phyloP scores from a whole-genome alignment of 1,140 invertebrate genomes.

The Pseudomyrmex sp. region DNA sequence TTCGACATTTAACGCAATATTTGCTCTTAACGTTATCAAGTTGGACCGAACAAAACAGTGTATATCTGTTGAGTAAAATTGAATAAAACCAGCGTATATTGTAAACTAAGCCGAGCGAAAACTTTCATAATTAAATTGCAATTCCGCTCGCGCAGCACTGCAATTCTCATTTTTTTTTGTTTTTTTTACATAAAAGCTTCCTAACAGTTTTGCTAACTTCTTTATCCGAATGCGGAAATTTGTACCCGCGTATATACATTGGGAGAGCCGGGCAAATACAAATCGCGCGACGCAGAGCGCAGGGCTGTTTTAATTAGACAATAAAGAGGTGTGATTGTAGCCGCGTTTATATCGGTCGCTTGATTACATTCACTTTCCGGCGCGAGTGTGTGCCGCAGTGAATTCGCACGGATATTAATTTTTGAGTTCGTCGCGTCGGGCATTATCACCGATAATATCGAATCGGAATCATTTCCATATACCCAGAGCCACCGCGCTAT shows the following conservation, averaged over 20 bases:
- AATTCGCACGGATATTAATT: constrained; percentile 73
- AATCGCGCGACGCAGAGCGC: constrained; percentile 44
- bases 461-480: constrained; percentile 61
- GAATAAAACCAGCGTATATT: background rate
- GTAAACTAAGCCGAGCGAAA: constrained; percentile 8
- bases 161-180: background rate
- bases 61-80: background rate
- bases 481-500: constrained; percentile 22
- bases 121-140: constrained; percentile 20
- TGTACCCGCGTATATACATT: background rate
- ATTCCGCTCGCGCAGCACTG: background rate
- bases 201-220: background rate
- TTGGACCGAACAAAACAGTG: background rate
- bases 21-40: background rate
- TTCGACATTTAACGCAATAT: background rate
- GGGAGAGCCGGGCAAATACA: constrained; percentile 49
- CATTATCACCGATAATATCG: constrained; percentile 72
- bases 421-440: constrained; percentile 62
- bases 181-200: background rate
- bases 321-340: constrained; percentile 75
- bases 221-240: constrained; percentile 13
- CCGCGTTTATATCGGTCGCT: constrained; percentile 70
- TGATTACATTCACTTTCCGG: constrained; percentile 76
- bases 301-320: constrained; percentile 74
- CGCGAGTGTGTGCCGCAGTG: constrained; percentile 48